Base-by-base conservation (phyloP, 2,888 invertebrate genomes). In the Tenthredo notha region DNA sequence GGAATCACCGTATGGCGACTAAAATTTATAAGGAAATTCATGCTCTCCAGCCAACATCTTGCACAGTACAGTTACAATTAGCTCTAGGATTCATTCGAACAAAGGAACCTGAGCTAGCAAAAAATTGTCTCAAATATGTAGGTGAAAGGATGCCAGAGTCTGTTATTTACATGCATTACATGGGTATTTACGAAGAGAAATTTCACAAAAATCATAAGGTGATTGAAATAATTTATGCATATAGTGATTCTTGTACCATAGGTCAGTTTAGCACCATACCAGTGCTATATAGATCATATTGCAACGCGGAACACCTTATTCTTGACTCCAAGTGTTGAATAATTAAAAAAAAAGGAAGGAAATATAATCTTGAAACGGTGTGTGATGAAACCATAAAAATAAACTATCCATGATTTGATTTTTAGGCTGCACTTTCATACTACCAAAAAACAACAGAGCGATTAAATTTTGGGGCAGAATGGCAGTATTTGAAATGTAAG, bases 61-160 rank as follows among this genome's bases (percentile, higher is more conserved):
- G 61, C 12, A 80, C 18, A 37, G 80, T 80, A n/a, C 80, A 25
- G 25, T 33, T 80, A 61, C 80, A 80, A 80, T 40, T 80, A 61
- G 80, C 80, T 9, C 61, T 61, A 10, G 80, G 80, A 40, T 37
- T 80, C 12, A 58, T 61, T 25, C 61, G 80, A 40, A 21, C 58
- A 9, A 58, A 12, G 10, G 37, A 80, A 12, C 58, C 7, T 5
- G 6, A 1, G 10, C 6, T 21, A 0, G 80, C 80, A 37, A 40
- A 80, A 58, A 1, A 12, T 5, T 61, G 80, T 80, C 80, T 80
- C 9, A 37, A 80, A 18, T 80, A 80, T 10, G 80, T 80, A 61
- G 61, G 61, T 12, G 10, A 80, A 21, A 61, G 6, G 37, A 80
- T 58, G 37, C 80, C 80, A 1, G 25, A 40, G 15, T 80, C 61